Evolutionary conservation across 2,113 vertebrate genomes (phyloP), one percentile per base, ranked within the genome.

Genomic region (Bujurquina vittata): DNA sequence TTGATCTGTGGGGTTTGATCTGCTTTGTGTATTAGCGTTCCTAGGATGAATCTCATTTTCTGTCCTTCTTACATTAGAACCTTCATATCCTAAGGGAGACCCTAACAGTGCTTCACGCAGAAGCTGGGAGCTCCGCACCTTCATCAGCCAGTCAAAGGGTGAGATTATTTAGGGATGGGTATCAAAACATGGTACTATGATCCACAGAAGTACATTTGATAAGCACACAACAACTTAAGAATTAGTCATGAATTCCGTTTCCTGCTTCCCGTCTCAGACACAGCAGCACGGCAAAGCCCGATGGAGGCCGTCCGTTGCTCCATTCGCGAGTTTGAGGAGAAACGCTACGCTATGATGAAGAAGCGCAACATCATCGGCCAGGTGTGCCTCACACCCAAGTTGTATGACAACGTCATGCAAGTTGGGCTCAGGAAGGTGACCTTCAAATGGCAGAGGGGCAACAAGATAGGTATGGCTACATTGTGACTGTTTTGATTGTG

Each of bases 381-480:
- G 96, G 98, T 99, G 61, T 99, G 99, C 83, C 96, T 98, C 83
- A 99, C 97, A 1, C 99, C 99, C 0, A 99, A 99, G 72, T 99
- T 97, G 74, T 99, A 98, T 0, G 98, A 99, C 93, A 99, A 98
- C 2, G 94, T 99, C 83, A 99, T 99, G 99, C 98, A 99, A 0
- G 99, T 99, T 0, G 99, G 99, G 65, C 95, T 99, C 84, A 95
- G 99, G 88, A 99, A 99, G 92, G 99, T 99, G 94, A 99, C 99
- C 77, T 99, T 99, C 92, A 99, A 99, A 91, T 99, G 99, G 99
- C 99, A 99, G 88, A 97, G 99, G 91, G 99, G 99, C 95, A 99
- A 99, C 94, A 99, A 99, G 93, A 99, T 99, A 17, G 99, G 99
- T 99, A 95, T 46, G 94, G 52, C 12, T 12, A 4, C n/a, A 7